Percentiles rank a stretch among this genome's conserved stretches.
Evolutionary conservation across 92 coral and sea anemone species (phyloP).

Genomic region (Porites cylindrica): DNA sequence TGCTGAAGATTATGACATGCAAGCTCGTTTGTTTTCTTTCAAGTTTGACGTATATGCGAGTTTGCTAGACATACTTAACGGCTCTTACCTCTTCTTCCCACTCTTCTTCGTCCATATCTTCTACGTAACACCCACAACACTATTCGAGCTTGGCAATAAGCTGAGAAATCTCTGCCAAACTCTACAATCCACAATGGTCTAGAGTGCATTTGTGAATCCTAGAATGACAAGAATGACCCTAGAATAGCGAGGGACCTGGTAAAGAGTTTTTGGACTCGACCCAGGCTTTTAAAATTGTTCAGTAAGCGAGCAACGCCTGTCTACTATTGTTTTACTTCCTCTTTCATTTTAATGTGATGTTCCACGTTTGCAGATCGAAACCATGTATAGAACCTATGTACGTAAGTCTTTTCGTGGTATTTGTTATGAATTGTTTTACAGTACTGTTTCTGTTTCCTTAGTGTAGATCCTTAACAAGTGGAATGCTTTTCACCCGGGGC

Average conservation of each 20-base stretch:
- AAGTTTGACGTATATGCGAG: background rate
- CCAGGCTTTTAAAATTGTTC: conserved; percentile 27
- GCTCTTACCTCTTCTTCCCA: conserved; percentile 88
- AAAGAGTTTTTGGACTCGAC: background rate
- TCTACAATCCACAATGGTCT: background rate
- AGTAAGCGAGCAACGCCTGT: conserved; percentile 15
- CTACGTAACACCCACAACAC: background rate
- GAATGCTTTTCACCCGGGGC: too few relatives aligned
- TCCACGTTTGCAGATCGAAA: conserved; percentile 20
- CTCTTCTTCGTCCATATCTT: conserved; percentile 61
- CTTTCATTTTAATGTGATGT: background rate
- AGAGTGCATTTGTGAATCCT: too few relatives aligned
- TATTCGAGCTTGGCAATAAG: background rate
- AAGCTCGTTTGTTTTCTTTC: background rate
- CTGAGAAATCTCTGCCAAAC: background rate
- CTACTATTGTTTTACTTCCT: conserved; percentile 7
- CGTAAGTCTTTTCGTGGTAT: conserved; percentile 9
- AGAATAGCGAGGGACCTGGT: conserved; percentile 1
- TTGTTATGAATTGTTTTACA: background rate
- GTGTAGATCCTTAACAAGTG: too few relatives aligned
- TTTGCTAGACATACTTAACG: background rate
- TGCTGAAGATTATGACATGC: too few relatives aligned
- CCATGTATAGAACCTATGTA: conserved; percentile 80
- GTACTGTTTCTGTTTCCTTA: background rate
- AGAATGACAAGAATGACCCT: background rate